Evolutionary conservation across 2,888 invertebrate genomes (phyloP), one percentile per base, ranked within the genome.

Genomic region (Lasiommata megera): DNA sequence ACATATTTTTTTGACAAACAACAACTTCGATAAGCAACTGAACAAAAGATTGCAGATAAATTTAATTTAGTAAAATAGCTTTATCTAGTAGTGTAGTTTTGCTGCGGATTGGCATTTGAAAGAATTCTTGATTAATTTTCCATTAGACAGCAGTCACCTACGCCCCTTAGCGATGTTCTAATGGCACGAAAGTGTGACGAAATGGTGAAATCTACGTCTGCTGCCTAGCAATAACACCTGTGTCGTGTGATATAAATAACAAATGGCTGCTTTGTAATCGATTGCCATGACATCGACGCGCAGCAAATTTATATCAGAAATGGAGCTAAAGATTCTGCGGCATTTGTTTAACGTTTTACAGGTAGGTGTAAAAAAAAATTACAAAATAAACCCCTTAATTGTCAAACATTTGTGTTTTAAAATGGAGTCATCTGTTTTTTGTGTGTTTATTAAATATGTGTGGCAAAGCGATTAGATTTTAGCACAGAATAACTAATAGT

Each of bases 161-260:
- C 65, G 59, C 48, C 60, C 53, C 57, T 60, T 48, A 29, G 17
- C 43, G 43, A 61, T 52, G 43, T 62, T 51, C 50, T 28, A 51
- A 54, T 56, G 48, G 29, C 40, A 43, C n/a, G 80, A 83, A 85
- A 84, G 81, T 85, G 84, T 80, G 74, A 79, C 78, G 65, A 76
- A 77, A 73, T 76, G 58, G 79, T 79, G 79, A 80, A 82, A 81
- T 72, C 69, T 72, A 67, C 9, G 23, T 17, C 11, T 9, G 12
- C 67, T 68, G 51, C 34, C 56, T 57, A 67, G 60, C 66, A 64
- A 66, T 67, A 60, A 64, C 64, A 63, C 68, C 69, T 57, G 69
- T 53, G 58, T 56, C 70, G 50, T 70, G 67, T 65, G 65, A 70
- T 64, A 65, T 69, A 65, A 67, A 65, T 69, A 65, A 67, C 63